Evolutionary conservation across 1,140 invertebrate species (phyloP).

Genomic region (Drosophila hydei): DNA sequence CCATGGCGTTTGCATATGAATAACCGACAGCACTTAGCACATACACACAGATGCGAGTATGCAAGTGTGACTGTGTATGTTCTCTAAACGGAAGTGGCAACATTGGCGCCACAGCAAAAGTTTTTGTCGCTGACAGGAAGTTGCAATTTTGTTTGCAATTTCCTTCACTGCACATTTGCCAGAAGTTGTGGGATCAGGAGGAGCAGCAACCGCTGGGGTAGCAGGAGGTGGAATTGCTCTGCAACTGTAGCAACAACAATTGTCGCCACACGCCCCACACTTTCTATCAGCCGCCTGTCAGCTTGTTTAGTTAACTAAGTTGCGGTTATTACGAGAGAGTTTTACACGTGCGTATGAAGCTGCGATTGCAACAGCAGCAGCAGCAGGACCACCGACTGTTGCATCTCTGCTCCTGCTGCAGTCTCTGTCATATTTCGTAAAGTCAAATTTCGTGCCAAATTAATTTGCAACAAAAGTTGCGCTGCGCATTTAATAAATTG

Average conservation of each 20-base stretch:
- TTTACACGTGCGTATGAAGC: conserved; percentile 45
- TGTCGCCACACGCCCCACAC: neutral
- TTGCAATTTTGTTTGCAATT: conserved; percentile 83
- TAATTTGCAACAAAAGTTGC: conserved; percentile 81
- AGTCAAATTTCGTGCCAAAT: conserved; percentile 76
- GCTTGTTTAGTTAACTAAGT: conserved; percentile 82
- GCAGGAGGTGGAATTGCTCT: neutral
- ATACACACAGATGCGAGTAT: conserved; percentile 3
- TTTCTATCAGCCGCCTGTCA: conserved; percentile 48
- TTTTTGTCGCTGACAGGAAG: conserved; percentile 82
- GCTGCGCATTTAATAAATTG: conserved; percentile 69
- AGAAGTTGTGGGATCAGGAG: neutral
- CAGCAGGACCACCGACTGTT: neutral
- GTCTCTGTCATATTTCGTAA: conserved; percentile 54
- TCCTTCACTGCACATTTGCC: conserved; percentile 76
- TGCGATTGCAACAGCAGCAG: neutral
- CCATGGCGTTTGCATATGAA: conserved; percentile 74
- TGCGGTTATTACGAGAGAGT: conserved; percentile 73
- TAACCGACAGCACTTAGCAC: conserved; percentile 76
- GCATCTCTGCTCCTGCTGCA: conserved; percentile 2
- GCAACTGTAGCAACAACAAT: conserved; percentile 35
- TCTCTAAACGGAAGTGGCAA: conserved; percentile 78
- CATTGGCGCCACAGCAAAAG: conserved; percentile 80
- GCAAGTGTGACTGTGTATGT: conserved; percentile 19
- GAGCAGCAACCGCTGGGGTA: neutral